Evolutionary conservation across 1,140 invertebrate genomes (phyloP).

Genomic region (Nomia melanderi): DNA sequence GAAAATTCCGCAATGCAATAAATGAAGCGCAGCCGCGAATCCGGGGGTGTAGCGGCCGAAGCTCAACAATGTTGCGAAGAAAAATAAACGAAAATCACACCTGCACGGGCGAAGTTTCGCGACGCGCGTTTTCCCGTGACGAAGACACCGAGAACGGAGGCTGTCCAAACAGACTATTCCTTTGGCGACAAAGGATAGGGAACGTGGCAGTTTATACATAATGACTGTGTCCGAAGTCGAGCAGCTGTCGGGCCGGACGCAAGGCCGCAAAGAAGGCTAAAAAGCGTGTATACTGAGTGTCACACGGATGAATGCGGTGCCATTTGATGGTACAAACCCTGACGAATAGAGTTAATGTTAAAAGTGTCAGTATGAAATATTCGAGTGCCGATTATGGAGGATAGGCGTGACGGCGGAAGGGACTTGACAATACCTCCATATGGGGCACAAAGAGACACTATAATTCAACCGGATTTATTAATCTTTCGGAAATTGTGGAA

Average conservation of each 20-base stretch:
- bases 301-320: slow-evolving; percentile 42
- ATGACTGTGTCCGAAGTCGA: slow-evolving; percentile 56
- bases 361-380: slow-evolving; percentile 66
- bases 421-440: slow-evolving; percentile 41
- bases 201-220: slow-evolving; percentile 45
- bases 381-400: slow-evolving; percentile 54
- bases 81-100: neutral
- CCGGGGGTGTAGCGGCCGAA: neutral
- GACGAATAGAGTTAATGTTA: slow-evolving; percentile 64
- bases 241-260: slow-evolving; percentile 48
- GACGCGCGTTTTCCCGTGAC: slow-evolving; percentile 10
- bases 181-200: slow-evolving; percentile 41
- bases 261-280: slow-evolving; percentile 45
- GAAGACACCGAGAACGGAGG: slow-evolving; percentile 50
- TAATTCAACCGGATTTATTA: slow-evolving; percentile 48
- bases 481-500: slow-evolving; percentile 5
- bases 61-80: neutral
- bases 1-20: neutral
- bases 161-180: slow-evolving; percentile 57
- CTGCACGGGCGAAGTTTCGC: neutral
- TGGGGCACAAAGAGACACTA: slow-evolving; percentile 27
- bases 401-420: slow-evolving; percentile 51
- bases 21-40: neutral
- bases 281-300: slow-evolving; percentile 43
- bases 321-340: slow-evolving; percentile 53